These are phyloP conservation scores for Sus cebifrons DNA, from an alignment of 2,797 vertebrate species.

Conservation along the genomic window DNA sequence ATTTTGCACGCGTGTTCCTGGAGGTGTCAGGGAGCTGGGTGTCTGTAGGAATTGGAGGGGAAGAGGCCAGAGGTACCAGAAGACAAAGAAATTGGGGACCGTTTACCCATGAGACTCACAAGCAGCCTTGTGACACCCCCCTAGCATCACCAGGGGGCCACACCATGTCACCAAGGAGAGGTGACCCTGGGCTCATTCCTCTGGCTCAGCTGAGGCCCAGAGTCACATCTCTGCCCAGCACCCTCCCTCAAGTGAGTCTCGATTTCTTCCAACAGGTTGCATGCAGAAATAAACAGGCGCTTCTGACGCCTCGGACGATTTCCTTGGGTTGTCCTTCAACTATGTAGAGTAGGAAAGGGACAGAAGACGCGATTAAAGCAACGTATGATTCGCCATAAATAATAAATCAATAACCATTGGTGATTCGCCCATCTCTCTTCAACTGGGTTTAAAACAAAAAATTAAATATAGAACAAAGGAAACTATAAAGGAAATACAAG, in stretches of 20 bases:
- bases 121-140: not conserved
- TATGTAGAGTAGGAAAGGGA: constrained; percentile 23
- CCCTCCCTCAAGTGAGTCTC: fast-evolving
- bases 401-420: constrained; percentile 84
- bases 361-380: constrained; percentile 68
- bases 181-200: fast-evolving
- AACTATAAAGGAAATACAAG: constrained; percentile 74
- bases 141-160: fast-evolving
- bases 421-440: constrained; percentile 68
- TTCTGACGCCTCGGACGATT: fast-evolving
- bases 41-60: fast-evolving
- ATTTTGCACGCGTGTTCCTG: fast-evolving
- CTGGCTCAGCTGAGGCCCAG: fast-evolving
- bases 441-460: constrained; percentile 83
- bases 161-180: fast-evolving
- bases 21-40: not conserved
- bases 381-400: constrained; percentile 77
- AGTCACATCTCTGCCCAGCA: no score
- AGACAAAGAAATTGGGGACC: not conserved
- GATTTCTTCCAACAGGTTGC: constrained; percentile 26
- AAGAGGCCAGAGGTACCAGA: no score
- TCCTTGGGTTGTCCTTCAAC: constrained; percentile 81
- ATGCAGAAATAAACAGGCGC: not conserved
- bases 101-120: fast-evolving
- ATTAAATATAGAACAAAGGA: constrained; percentile 87